A percentile compares a stretch with the other conserved stretches of the same genome.
phyloP scores from a whole-genome alignment of 1,140 invertebrate species.

The Pseudomyrmex pallidus region DNA sequence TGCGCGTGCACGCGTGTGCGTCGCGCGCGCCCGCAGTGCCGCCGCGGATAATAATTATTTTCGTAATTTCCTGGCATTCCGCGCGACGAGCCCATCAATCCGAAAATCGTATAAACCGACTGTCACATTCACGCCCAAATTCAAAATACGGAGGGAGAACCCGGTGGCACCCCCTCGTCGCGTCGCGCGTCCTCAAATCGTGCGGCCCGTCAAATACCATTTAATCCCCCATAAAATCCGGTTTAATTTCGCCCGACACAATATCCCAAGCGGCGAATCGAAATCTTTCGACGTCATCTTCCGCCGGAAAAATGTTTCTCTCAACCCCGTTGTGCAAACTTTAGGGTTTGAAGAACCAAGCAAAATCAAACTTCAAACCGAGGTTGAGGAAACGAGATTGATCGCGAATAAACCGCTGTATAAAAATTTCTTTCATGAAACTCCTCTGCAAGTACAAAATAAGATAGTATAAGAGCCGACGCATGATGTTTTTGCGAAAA shows the following conservation, averaged over 20 bases:
- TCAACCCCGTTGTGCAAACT: background rate
- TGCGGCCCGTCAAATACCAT: constrained; percentile 72
- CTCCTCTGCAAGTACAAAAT: background rate
- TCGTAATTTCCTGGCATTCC: constrained; percentile 83
- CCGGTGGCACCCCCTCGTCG: background rate
- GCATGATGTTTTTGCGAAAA: no score
- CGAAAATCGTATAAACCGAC: constrained; percentile 83
- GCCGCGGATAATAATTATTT: constrained; percentile 82
- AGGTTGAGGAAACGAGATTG: constrained; percentile 27
- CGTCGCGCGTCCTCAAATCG: constrained; percentile 46
- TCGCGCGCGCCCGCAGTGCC: constrained; percentile 45
- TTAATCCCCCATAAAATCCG: constrained; percentile 79
- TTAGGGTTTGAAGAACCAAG: background rate
- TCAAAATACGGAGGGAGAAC: constrained; percentile 70
- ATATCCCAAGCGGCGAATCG: constrained; percentile 67
- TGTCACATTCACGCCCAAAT: constrained; percentile 81
- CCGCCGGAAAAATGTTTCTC: constrained; percentile 29
- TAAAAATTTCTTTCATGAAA: constrained; percentile 25
- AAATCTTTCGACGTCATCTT: constrained; percentile 63
- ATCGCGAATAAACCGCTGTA: background rate
- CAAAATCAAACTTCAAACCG: constrained; percentile 33
- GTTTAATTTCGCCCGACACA: constrained; percentile 76
- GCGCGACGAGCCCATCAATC: constrained; percentile 78
- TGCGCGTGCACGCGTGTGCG: background rate
- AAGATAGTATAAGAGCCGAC: no score